Evolutionary conservation across 2,888 invertebrate species (phyloP).

Genomic region (Leptodirus hochenwartii): DNA sequence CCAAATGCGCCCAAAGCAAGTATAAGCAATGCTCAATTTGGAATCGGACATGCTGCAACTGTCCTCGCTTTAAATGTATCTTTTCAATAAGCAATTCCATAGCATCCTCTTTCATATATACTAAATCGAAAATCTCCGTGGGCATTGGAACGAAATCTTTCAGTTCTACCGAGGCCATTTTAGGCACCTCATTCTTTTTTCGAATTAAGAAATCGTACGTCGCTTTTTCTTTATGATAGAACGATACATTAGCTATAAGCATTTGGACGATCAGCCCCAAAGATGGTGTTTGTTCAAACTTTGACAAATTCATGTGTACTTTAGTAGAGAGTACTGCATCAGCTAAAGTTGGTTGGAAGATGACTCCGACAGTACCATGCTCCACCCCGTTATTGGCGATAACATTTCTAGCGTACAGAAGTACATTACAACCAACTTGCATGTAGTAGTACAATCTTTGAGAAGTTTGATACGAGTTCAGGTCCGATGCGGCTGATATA

Average conservation of each 20-base stretch:
- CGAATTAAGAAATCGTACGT: conserved; percentile 30
- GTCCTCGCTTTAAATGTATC: conserved; percentile 35
- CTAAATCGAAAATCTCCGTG: conserved; percentile 18
- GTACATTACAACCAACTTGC: conserved; percentile 53
- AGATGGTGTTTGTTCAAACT: conserved; percentile 26
- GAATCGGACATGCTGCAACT: conserved; percentile 41
- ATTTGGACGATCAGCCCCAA: conserved; percentile 36
- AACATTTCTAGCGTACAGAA: conserved; percentile 50
- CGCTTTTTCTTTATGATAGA: conserved; percentile 31
- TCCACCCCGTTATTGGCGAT: conserved; percentile 36
- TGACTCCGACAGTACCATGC: conserved; percentile 31
- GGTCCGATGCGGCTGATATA: conserved; percentile 14
- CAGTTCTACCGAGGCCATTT: conserved; percentile 37
- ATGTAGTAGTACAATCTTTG: conserved; percentile 28
- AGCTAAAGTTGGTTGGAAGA: conserved; percentile 32
- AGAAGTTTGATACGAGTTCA: conserved; percentile 23
- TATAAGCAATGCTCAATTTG: conserved; percentile 55
- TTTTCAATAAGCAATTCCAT: conserved; percentile 32
- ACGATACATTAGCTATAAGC: conserved; percentile 33
- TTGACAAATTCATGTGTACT: conserved; percentile 16
- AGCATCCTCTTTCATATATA: conserved; percentile 20
- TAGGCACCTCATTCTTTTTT: conserved; percentile 30
- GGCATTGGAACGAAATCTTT: conserved; percentile 28
- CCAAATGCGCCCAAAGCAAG: conserved; percentile 59
- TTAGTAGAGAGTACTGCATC: conserved; percentile 19